Conservation (phyloP, 2,113 vertebrate genomes). For the Tricholaema leucomelas region DNA sequence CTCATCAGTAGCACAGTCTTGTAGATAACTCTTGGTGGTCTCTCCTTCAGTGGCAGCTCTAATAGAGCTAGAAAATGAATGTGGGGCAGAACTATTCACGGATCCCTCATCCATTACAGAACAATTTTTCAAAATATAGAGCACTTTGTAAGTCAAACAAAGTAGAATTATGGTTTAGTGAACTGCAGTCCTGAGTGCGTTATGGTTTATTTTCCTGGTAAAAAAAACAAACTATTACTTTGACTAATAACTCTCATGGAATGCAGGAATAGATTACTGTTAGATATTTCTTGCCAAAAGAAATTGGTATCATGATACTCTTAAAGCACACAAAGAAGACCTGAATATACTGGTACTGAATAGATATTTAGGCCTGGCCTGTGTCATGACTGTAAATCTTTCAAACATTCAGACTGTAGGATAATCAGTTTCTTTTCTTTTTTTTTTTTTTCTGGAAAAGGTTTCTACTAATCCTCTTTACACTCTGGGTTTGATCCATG, state of each 20-base stretch:
- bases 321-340: slow-evolving; percentile 61
- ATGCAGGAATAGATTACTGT: slow-evolving; percentile 80
- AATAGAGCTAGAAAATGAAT: slow-evolving; percentile 67
- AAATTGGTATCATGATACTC: slow-evolving; percentile 75
- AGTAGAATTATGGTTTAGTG: slow-evolving; percentile 77
- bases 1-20: neutral
- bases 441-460: slow-evolving; percentile 47
- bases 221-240: slow-evolving; percentile 92
- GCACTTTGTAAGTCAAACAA: slow-evolving; percentile 91
- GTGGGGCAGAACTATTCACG: slow-evolving; percentile 68
- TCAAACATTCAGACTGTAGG: slow-evolving; percentile 51
- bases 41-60: slow-evolving; percentile 73
- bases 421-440: slow-evolving; percentile 35
- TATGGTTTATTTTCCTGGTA: slow-evolving; percentile 89
- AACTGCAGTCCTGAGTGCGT: slow-evolving; percentile 74
- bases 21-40: slow-evolving; percentile 78
- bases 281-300: slow-evolving; percentile 74
- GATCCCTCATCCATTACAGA: slow-evolving; percentile 83
- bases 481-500: neutral
- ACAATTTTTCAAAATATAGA: slow-evolving; percentile 87
- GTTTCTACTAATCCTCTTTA: slow-evolving; percentile 11
- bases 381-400: slow-evolving; percentile 62
- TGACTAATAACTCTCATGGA: slow-evolving; percentile 91
- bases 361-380: slow-evolving; percentile 65
- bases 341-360: slow-evolving; percentile 67